Evolutionary conservation across 2,888 invertebrate genomes (phyloP), one percentile per base, ranked within the genome.

Genomic region (Apantesis nais): DNA sequence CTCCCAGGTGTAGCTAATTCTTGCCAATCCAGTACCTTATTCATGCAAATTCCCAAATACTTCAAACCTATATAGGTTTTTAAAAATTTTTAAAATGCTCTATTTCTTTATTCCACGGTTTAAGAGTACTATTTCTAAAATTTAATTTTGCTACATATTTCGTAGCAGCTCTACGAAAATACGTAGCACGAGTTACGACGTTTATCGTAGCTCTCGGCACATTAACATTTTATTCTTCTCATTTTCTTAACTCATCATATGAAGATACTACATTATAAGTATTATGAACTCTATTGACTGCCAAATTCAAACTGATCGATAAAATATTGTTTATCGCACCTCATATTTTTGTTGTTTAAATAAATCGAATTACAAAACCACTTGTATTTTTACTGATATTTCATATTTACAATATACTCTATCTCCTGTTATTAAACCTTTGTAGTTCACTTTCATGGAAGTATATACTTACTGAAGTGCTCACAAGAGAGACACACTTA

Each of bases 331-430:
- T 83, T 80, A 81, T 63, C 83, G 85, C 86, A 82, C 69, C 78
- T 81, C 78, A 44, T 29, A 81, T 80, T 52, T 88, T 84, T 81
- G 82, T 86, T 88, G 83, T 87, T 87, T 83, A 34, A 89, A 87
- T 89, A 89, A 88, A 88, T 66, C 72, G 41, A 61, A 78, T 78
- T 75, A 48, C 71, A 77, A 66, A 64, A 67, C 60, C 16, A 58
- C 16, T 58, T 58, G 29, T 0, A 11, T 69, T 41, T 37, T 44
- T 58, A 29, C 14, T 58, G 29, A 7, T 55, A 61, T 62, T 11
- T 29, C 34, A 37, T 25, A 9, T 34, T 7, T 62, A 7, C 11
- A 62, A 11, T n/a, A 3, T 11, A n/a, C 9, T 44, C 19, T 19
- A 19, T n/a, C n/a, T n/a, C n/a, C n/a, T n/a, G n/a, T n/a, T n/a